Percentiles rank a stretch among this genome's conserved stretches.
phyloP scores from a whole-genome alignment of 1,140 invertebrate genomes.

The Ptiloglossa arizonensis region DNA sequence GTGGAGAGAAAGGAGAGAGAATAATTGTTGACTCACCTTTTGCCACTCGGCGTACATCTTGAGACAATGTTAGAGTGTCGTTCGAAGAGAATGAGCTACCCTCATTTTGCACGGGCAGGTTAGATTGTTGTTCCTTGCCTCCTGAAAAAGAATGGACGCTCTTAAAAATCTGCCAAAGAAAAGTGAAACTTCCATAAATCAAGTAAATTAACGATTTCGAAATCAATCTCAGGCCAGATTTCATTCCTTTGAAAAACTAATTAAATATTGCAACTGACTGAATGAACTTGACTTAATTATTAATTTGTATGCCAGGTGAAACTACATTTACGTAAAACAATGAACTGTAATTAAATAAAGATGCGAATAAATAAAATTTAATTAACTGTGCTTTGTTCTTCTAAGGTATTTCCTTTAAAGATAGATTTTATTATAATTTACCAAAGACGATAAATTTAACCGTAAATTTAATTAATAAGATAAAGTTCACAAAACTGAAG shows the following conservation, averaged over 20 bases:
- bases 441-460: background rate
- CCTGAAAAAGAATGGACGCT: constrained; percentile 42
- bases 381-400: background rate
- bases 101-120: constrained; percentile 68
- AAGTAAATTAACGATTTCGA: background rate
- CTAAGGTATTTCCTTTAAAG: background rate
- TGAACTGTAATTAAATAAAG: background rate
- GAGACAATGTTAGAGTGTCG: constrained; percentile 60
- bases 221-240: background rate
- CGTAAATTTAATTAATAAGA: background rate
- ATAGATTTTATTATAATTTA: too few relatives aligned
- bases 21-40: constrained; percentile 69
- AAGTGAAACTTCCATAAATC: background rate
- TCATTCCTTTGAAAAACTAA: background rate
- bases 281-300: background rate
- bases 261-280: background rate
- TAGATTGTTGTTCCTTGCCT: constrained; percentile 20
- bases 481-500: background rate
- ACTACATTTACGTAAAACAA: background rate
- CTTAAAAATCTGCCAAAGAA: background rate
- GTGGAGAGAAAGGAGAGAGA: background rate
- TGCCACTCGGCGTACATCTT: constrained; percentile 79
- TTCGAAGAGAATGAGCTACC: constrained; percentile 62
- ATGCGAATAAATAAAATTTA: too few relatives aligned
- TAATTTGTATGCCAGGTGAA: background rate